These are phyloP conservation scores for Matsumyia berberina DNA, from an alignment of 2,888 invertebrate genomes.

Conservation along the genomic window DNA sequence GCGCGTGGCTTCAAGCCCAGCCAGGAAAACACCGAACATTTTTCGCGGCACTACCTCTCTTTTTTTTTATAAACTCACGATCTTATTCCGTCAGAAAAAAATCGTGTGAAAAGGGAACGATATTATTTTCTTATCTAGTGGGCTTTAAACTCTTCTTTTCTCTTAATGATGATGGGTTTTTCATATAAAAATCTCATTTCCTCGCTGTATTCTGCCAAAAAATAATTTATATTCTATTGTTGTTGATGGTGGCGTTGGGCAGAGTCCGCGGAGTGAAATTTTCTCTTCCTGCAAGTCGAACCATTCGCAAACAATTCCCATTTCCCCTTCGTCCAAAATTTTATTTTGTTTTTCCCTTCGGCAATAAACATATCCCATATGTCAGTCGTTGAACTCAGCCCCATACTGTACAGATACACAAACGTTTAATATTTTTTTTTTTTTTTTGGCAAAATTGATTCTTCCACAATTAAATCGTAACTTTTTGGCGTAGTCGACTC, in stretches of 20 bases:
- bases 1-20: no score
- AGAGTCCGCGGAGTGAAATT: constrained; percentile 33
- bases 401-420: no score
- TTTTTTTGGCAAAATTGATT: constrained; percentile 68
- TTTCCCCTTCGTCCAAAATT: neutral
- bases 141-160: constrained; percentile 58
- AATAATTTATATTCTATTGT: constrained; percentile 75
- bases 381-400: constrained; percentile 62
- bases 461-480: constrained; percentile 68
- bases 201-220: constrained; percentile 53
- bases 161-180: constrained; percentile 36
- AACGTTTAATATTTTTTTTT: constrained; percentile 49
- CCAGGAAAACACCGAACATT: no score
- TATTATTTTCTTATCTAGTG: constrained; percentile 65
- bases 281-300: neutral
- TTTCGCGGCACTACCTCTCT: no score
- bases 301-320: neutral
- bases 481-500: constrained; percentile 50
- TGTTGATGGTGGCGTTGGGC: constrained; percentile 52
- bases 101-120: constrained; percentile 59
- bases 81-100: constrained; percentile 72
- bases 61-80: constrained; percentile 53
- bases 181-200: constrained; percentile 3
- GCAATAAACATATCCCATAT: constrained; percentile 8
- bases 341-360: constrained; percentile 37